Evolutionary conservation across 2,797 vertebrate species (phyloP), one percentile per base, ranked within the genome.

Genomic region (Poliocrania exsul): DNA sequence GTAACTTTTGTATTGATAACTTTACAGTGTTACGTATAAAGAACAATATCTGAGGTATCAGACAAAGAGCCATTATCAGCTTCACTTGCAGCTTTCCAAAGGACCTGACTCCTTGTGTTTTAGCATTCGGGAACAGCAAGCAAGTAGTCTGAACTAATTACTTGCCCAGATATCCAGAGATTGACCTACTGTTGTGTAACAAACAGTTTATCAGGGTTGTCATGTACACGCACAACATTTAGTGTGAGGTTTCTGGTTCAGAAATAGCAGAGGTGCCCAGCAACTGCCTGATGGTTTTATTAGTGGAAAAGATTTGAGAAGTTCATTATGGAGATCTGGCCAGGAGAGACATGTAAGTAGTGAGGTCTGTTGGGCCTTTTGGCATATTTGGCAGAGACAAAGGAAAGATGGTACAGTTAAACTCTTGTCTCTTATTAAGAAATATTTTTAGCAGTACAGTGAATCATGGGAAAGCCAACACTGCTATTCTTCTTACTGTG

Each of bases 161-260:
- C 25, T 86, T 73, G 35, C 38, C 37, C 0, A 3, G 47, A 62
- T 88, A 69, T 61, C 70, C 28, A 49, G 62, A 58, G 62, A 58
- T 92, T 70, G 40, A 3, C 33, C 58, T 69, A 1, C 40, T 91
- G 38, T 66, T 65, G 50, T 53, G 64, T 80, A 87, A 54, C 33
- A 77, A 81, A 44, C 49, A 46, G 60, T 83, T 83, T 79, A 42
- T 66, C 18, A 4, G 74, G 23, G 47, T 80, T 91, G 71, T 62
- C 56, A 77, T 18, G 26, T 42, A 33, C 25, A 18, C 13, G 38
- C n/a, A 58, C 50, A 58, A 21, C 35, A 31, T 47, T 75, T 13
- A 35, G 73, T 40, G 71, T 86, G 92, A 50, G 50, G 61, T 82
- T 93, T 87, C 89, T 71, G 69, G 38, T 65, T 90, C 91, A 83